Base-by-base conservation (phyloP, 2,797 vertebrate species). In the Crocidura indochinensis region DNA sequence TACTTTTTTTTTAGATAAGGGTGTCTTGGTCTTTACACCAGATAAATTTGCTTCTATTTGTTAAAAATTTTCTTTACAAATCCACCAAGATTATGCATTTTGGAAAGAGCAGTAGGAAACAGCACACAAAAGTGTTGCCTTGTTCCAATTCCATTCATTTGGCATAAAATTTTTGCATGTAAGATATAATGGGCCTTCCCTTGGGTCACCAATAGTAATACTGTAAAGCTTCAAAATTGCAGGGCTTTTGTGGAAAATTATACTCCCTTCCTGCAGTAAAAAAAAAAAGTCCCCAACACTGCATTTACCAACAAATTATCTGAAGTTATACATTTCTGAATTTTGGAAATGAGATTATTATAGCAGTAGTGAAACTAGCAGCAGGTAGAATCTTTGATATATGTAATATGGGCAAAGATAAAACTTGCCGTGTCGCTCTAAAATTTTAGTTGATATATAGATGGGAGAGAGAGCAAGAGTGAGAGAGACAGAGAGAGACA, bases 161-260 rank as follows among this genome's bases (percentile, higher is more conserved):
- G 49, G 24, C 51, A 24, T 9, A 0, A 87, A 78, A 60, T 85
- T 95, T 92, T 90, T 69, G 22, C 60, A 12, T 46, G 6, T 73
- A 87, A 62, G 0, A 11, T 60, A 49, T 64, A 92, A 92, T 88
- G 53, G 17, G 27, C 64, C 91, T 92, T 92, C n/a, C 73, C 80
- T 92, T 51, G 60, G 90, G 74, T 92, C 71, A 49, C 81, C 90
- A 72, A 65, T 49, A 60, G 44, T 73, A 87, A 88, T 93, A 95
- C 22, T 60, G 60, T 53, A 84, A 94, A 74, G 75, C 80, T 77
- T 82, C 90, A 92, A 93, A 86, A 74, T 74, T 79, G 53, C 17
- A 89, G 26, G 71, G 51, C 3, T 56, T 53, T 68, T 91, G 38
- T 90, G 12, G 38, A 76, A 87, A 95, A 92, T 86, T 81, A 83